Percentiles rank a stretch among this genome's conserved stretches.
Conservation (phyloP, 2,113 vertebrate genomes). For the Blennius ocellaris region DNA sequence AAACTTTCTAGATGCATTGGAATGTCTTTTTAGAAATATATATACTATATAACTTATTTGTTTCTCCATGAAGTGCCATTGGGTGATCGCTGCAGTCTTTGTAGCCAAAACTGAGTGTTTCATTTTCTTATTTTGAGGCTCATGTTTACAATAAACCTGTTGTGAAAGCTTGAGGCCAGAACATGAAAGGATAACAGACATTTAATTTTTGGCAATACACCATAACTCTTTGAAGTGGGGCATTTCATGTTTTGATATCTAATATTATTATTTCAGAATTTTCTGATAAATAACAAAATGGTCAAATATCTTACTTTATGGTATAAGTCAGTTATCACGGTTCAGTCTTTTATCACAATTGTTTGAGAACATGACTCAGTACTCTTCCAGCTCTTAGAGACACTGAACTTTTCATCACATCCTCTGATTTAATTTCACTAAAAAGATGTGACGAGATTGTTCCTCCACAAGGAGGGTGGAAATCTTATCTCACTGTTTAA, state of each 20-base stretch:
- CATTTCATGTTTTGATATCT: conserved; percentile 24
- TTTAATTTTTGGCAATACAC: background rate
- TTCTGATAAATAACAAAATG: background rate
- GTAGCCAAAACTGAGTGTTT: background rate
- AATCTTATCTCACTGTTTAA: background rate
- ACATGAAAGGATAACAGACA: background rate
- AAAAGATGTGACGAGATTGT: too few relatives aligned
- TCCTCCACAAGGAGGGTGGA: too few relatives aligned
- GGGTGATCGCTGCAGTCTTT: background rate
- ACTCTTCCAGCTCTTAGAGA: background rate
- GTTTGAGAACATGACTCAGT: background rate
- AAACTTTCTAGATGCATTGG: too few relatives aligned
- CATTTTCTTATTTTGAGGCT: conserved; percentile 6
- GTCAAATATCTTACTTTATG: too few relatives aligned
- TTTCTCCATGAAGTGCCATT: too few relatives aligned
- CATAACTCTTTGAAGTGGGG: conserved; percentile 4
- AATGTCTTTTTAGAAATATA: too few relatives aligned
- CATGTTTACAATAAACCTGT: conserved; percentile 20
- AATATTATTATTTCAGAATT: background rate
- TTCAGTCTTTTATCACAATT: background rate
- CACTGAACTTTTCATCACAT: too few relatives aligned
- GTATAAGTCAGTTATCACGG: too few relatives aligned
- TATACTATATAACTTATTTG: too few relatives aligned
- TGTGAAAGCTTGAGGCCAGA: conserved; percentile 8
- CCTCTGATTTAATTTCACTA: too few relatives aligned